A percentile compares a stretch with the other conserved stretches of the same genome.
Evolutionary conservation across 2,888 invertebrate species (phyloP).

Genomic region (Idaea aversata): DNA sequence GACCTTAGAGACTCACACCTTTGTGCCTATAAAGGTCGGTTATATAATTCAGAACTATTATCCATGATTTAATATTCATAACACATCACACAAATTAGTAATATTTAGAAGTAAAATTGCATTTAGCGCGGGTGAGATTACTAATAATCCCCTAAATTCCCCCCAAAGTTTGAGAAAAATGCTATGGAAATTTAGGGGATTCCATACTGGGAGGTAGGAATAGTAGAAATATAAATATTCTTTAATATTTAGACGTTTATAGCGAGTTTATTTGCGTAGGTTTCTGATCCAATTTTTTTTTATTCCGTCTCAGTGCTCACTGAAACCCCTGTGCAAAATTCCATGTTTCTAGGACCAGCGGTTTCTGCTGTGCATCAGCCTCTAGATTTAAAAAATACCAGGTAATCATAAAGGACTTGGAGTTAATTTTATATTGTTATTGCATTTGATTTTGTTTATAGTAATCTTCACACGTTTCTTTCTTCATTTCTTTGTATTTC

Average conservation of each 20-base stretch:
- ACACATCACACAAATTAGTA: background rate
- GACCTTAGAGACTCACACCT: conserved; percentile 32
- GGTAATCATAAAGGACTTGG: background rate
- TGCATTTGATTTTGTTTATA: background rate
- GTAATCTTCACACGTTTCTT: background rate
- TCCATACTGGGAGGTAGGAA: too few species aligned
- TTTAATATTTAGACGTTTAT: too few species aligned
- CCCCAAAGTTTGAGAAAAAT: too few species aligned
- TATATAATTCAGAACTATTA: background rate
- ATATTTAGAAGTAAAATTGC: background rate
- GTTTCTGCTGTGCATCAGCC: background rate
- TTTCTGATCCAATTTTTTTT: too few species aligned
- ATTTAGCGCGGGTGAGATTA: too few species aligned
- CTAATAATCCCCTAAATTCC: background rate
- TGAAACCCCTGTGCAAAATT: background rate
- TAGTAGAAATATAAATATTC: too few species aligned
- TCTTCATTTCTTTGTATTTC: background rate
- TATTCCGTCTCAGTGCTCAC: too few species aligned
- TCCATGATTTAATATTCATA: background rate
- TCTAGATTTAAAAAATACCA: background rate
- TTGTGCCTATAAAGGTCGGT: conserved; percentile 4
- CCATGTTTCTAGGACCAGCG: background rate
- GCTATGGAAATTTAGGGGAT: too few species aligned
- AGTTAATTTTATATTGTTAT: background rate
- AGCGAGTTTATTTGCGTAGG: too few species aligned